Base-by-base conservation (phyloP, 2,113 vertebrate species). In the Murina feae region DNA sequence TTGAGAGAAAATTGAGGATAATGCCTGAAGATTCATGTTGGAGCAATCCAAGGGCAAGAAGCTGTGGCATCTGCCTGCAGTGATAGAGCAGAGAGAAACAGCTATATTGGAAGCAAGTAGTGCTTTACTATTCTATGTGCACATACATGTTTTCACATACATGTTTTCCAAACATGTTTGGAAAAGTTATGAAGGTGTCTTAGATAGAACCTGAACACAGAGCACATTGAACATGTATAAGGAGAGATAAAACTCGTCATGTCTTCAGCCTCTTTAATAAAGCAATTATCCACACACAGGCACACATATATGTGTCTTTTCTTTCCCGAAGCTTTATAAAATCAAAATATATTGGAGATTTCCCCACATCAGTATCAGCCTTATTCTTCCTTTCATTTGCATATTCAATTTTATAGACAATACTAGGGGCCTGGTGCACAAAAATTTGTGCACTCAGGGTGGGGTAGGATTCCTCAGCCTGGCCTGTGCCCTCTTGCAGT, bases 111-210 rank as follows among this genome's bases (percentile, higher is more conserved):
- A 53, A 69, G 28, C 35, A 72, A 76, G 60, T 2, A 6, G 18
- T 13, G 17, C 60, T 74, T n/a, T 5, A 13, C 32, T 3, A 18
- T 55, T 55, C 2, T 21, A 9, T 5, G 25, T 32, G 2, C 20
- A 25, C 9, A 2, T 21, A 6, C 0, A 0, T 58, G 66, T 32
- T 76, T 51, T 21, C 21, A 25, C 5, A 3, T 21, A 6, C 0
- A 0, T 58, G 66, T 32, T 76, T 51, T 21, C 21, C 18, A 37
- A 35, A 25, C 0, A 1, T 72, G 65, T 80, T 68, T 90, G 65
- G 32, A 44, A 79, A 71, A 69, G 16, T 32, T 42, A 17, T 21
- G 23, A 60, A 86, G 42, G 35, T 39, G 25, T 9, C 75, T n/a
- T 20, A 58, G 49, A 35, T 44, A 65, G 74, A 79, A 53, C 13